Evolutionary conservation across 2,113 vertebrate species (phyloP).

Genomic region (Raja brachyura): DNA sequence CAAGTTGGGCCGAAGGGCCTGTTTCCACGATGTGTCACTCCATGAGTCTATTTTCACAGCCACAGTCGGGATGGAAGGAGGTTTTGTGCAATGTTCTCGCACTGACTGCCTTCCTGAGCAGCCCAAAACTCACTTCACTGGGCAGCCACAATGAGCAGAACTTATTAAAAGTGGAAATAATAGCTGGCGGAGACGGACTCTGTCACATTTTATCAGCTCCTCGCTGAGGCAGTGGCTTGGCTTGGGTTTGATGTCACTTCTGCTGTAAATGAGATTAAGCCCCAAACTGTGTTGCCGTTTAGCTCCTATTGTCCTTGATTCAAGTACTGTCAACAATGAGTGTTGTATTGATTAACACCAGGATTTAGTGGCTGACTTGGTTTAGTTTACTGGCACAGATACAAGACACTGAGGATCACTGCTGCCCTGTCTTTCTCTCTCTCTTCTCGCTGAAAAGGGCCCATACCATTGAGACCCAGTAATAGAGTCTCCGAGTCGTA

Average conservation of each 20-base stretch:
- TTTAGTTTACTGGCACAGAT: not conserved
- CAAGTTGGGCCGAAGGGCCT: too few species aligned
- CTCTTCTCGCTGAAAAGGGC: not conserved
- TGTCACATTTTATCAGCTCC: not conserved
- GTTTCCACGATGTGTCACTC: too few species aligned
- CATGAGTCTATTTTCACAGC: not conserved
- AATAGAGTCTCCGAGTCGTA: too few species aligned
- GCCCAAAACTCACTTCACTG: constrained; percentile 6
- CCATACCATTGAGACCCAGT: not conserved
- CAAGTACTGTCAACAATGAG: not conserved
- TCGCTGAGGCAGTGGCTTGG: not conserved
- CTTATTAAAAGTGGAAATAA: not conserved
- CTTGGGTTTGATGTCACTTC: not conserved
- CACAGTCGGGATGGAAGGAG: not conserved
- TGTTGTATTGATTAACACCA: not conserved
- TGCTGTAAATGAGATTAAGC: not conserved
- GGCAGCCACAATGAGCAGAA: not conserved
- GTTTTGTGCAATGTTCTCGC: not conserved
- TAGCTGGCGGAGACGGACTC: not conserved
- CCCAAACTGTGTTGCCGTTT: not conserved
- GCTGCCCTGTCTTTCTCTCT: not conserved
- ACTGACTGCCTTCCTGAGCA: not conserved
- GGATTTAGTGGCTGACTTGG: not conserved
- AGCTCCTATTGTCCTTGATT: not conserved
- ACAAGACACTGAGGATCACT: not conserved